These are phyloP conservation scores for Prinia subflava DNA, from an alignment of 2,113 vertebrate genomes.

Conservation along the genomic window DNA sequence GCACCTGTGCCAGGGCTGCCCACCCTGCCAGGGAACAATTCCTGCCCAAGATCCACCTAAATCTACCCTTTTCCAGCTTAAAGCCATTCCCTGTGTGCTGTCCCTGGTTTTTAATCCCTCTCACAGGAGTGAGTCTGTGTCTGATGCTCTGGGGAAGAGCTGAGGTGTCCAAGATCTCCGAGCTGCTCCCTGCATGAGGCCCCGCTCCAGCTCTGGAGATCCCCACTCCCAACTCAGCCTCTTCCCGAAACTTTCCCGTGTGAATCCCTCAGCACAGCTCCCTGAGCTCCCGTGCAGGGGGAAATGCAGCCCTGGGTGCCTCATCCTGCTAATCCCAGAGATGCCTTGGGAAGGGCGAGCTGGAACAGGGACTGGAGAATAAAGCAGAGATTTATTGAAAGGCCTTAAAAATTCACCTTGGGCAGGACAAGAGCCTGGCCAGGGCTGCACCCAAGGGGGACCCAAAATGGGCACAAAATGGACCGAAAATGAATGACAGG, in stretches of 20 bases:
- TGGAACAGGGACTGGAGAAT: neutral
- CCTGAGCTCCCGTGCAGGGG: neutral
- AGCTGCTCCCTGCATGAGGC: too few species aligned
- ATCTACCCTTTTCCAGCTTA: too few species aligned
- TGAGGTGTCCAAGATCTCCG: neutral
- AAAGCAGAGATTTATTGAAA: neutral
- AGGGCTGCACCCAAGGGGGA: too few species aligned
- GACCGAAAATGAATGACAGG: too few species aligned
- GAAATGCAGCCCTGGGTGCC: neutral
- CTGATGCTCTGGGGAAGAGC: neutral
- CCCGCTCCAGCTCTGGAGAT: rapidly evolving
- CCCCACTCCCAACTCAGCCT: too few species aligned
- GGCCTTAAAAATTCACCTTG: rapidly evolving
- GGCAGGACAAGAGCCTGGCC: neutral
- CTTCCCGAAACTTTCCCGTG: rapidly evolving
- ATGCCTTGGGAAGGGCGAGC: neutral
- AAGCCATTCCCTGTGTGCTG: too few species aligned
- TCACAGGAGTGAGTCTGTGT: rapidly evolving
- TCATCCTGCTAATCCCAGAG: neutral
- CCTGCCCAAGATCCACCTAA: neutral
- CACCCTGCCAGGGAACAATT: neutral
- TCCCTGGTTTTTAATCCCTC: neutral
- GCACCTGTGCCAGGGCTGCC: neutral
- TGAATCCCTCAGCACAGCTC: rapidly evolving
- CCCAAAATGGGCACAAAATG: neutral